phyloP scores from a whole-genome alignment of 92 coral and sea anemone genomes.

The Hydrozoanthus gracilis region DNA sequence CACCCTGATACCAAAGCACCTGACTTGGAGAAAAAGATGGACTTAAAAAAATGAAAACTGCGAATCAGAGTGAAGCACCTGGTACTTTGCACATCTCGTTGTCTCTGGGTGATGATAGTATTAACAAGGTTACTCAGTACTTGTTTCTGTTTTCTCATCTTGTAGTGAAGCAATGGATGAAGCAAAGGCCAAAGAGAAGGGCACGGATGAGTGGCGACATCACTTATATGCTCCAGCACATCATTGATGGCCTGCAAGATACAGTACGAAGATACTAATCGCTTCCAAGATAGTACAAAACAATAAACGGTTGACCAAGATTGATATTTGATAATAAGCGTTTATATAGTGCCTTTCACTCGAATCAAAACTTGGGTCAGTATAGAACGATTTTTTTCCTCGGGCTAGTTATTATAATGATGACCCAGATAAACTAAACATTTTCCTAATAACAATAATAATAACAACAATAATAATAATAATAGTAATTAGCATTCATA shows the following conservation, averaged over 20 bases:
- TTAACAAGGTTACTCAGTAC: conserved; percentile 26
- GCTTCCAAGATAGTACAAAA: not conserved
- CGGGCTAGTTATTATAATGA: too few relatives aligned
- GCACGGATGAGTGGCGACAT: conserved; percentile 38
- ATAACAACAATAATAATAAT: too few relatives aligned
- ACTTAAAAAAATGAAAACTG: not conserved
- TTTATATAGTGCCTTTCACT: too few relatives aligned
- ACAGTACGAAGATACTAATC: not conserved
- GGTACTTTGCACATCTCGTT: conserved; percentile 30
- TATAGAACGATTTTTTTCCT: too few relatives aligned
- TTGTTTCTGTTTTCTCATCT: conserved; percentile 30
- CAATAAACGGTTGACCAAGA: too few relatives aligned
- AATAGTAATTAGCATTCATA: too few relatives aligned
- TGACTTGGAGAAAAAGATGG: not conserved
- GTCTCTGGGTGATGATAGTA: conserved; percentile 32
- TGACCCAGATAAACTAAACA: too few relatives aligned
- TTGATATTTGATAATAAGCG: too few relatives aligned
- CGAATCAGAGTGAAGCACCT: not conserved
- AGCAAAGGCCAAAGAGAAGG: conserved; percentile 39
- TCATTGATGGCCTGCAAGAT: conserved; percentile 33
- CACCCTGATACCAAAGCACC: too few relatives aligned
- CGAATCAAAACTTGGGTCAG: too few relatives aligned
- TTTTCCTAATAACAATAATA: too few relatives aligned
- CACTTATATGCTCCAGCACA: conserved; percentile 39
- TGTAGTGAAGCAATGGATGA: conserved; percentile 26